Evolutionary conservation across 2,888 invertebrate species (phyloP).

Genomic region (Anthoptus insignis): DNA sequence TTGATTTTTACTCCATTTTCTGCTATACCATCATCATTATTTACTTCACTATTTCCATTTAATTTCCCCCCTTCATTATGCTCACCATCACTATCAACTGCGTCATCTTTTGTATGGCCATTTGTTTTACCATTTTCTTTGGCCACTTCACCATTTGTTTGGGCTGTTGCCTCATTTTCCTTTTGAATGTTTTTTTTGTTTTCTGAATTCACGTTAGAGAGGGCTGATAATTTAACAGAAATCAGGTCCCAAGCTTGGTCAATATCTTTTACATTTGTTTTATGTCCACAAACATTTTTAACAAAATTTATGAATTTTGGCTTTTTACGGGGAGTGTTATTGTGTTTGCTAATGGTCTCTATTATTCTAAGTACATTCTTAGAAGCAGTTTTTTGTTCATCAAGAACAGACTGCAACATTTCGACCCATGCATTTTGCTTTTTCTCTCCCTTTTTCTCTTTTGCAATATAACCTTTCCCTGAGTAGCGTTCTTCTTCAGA

Average conservation of each 20-base stretch:
- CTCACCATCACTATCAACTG: constrained; percentile 48
- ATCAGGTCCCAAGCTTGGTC: constrained; percentile 90
- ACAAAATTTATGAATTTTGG: constrained; percentile 94
- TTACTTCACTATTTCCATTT: constrained; percentile 17
- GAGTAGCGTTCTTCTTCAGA: constrained; percentile 96
- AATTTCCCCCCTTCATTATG: constrained; percentile 48
- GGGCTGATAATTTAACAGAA: constrained; percentile 83
- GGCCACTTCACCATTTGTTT: constrained; percentile 46
- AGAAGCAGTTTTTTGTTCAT: constrained; percentile 84
- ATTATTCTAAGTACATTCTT: constrained; percentile 88
- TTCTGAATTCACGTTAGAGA: constrained; percentile 67
- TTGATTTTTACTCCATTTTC: constrained; percentile 46
- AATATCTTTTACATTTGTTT: constrained; percentile 85
- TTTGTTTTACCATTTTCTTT: constrained; percentile 37
- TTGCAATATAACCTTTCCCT: constrained; percentile 92
- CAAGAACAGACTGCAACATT: constrained; percentile 89
- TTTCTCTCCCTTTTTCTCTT: constrained; percentile 94
- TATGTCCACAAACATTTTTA: constrained; percentile 87
- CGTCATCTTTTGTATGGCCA: constrained; percentile 40
- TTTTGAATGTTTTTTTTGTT: constrained; percentile 56
- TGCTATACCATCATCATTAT: constrained; percentile 35
- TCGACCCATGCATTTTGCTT: constrained; percentile 96
- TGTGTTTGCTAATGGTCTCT: constrained; percentile 89
- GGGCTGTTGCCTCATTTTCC: constrained; percentile 55
- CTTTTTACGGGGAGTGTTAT: constrained; percentile 96